Percentiles rank a stretch among this genome's conserved stretches.
Conservation (phyloP, 2,797 vertebrate genomes). For the Anabacerthia variegaticeps region DNA sequence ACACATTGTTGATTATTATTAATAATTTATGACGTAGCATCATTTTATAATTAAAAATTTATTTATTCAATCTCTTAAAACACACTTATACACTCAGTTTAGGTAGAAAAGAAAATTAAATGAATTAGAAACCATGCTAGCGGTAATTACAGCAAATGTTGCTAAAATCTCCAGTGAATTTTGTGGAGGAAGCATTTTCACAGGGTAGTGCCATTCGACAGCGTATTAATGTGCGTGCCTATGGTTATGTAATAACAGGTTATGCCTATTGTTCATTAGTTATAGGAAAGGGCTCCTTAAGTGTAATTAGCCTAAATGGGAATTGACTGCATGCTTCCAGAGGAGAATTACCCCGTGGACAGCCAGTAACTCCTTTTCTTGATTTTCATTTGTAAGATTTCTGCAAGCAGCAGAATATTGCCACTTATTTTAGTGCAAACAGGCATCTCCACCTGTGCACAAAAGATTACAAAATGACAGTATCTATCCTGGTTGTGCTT, state of each 20-base stretch:
- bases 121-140: slow-evolving; percentile 76
- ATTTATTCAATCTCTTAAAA: slow-evolving; percentile 79
- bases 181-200: slow-evolving; percentile 67
- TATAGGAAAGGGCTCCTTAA: slow-evolving; percentile 57
- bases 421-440: slow-evolving; percentile 12
- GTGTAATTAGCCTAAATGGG: slow-evolving; percentile 58
- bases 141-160: slow-evolving; percentile 77
- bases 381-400: slow-evolving; percentile 12
- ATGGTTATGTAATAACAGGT: slow-evolving; percentile 56
- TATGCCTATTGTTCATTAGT: slow-evolving; percentile 64
- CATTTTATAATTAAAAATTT: slow-evolving; percentile 83
- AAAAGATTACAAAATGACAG: not conserved
- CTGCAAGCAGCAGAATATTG: slow-evolving; percentile 35
- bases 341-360: slow-evolving; percentile 22
- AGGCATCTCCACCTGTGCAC: not conserved
- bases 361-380: slow-evolving; percentile 22
- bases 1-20: slow-evolving; percentile 78
- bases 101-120: slow-evolving; percentile 76
- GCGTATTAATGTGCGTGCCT: slow-evolving; percentile 42
- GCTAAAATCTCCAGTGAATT: slow-evolving; percentile 74
- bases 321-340: slow-evolving; percentile 53
- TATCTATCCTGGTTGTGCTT: not conserved
- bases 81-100: slow-evolving; percentile 72
- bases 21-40: slow-evolving; percentile 79
- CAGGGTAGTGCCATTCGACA: slow-evolving; percentile 30